phyloP scores from a whole-genome alignment of 2,113 vertebrate species.

The Anhinga rufa region DNA sequence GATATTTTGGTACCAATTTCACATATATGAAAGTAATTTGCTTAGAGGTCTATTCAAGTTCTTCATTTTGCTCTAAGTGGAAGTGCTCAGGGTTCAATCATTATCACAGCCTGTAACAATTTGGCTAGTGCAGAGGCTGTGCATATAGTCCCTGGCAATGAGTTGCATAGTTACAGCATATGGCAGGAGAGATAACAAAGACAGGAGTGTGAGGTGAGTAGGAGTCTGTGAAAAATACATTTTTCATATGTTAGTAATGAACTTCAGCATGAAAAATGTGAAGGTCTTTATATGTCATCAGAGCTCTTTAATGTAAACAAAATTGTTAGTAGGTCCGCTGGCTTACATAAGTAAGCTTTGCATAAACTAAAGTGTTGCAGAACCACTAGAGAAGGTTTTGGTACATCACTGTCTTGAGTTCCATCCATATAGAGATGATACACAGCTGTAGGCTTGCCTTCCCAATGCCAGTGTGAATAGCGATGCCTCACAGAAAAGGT shows the following conservation, averaged over 20 bases:
- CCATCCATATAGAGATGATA: not conserved
- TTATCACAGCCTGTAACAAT: not conserved
- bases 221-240: slow-evolving; percentile 25
- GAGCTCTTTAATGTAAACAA: slow-evolving; percentile 3
- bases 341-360: not conserved
- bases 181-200: slow-evolving; percentile 7
- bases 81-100: not conserved
- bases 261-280: not conserved
- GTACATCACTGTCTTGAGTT: not conserved
- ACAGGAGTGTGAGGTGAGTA: not conserved
- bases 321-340: not conserved
- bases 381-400: not conserved
- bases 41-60: not conserved
- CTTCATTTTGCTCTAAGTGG: not conserved
- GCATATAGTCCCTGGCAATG: not conserved
- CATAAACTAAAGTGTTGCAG: not conserved
- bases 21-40: not conserved
- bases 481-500: not conserved
- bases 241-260: not conserved
- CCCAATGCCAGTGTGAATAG: not conserved
- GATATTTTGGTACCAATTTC: not conserved
- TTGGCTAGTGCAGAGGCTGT: not conserved
- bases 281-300: not conserved
- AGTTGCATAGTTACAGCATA: not conserved
- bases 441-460: not conserved